Conservation (phyloP, 1,140 invertebrate species). For the Monochamus saltuarius region DNA sequence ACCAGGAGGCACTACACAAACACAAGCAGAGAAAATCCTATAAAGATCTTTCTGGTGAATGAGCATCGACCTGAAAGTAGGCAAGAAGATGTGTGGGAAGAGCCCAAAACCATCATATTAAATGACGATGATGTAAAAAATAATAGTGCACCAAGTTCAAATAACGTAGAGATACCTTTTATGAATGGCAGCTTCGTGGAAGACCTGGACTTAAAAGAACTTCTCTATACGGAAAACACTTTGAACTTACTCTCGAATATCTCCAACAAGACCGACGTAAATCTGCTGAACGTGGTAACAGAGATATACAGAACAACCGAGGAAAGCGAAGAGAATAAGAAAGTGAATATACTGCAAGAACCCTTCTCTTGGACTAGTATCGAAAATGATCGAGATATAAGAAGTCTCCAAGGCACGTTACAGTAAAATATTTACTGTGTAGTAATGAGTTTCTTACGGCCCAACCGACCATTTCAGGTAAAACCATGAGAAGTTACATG, state of each 20-base stretch:
- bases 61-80: neutral
- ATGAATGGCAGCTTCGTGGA: too few species aligned
- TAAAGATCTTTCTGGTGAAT: neutral
- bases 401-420: neutral
- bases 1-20: neutral
- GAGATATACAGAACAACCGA: neutral
- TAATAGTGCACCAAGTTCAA: too few species aligned
- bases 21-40: neutral
- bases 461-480: slow-evolving; percentile 35
- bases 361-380: neutral
- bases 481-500: slow-evolving; percentile 77
- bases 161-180: too few species aligned
- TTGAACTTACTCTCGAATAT: too few species aligned
- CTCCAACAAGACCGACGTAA: too few species aligned
- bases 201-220: too few species aligned
- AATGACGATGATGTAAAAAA: too few species aligned
- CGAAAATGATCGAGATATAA: neutral
- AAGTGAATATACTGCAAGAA: neutral
- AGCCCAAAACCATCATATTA: neutral
- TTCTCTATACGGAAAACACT: too few species aligned
- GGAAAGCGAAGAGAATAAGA: neutral
- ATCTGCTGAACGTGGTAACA: too few species aligned
- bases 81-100: neutral
- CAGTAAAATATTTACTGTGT: neutral
- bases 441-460: slow-evolving; percentile 23